phyloP scores from a whole-genome alignment of 2,797 vertebrate species.

The Dendrocincla tyrannina region DNA sequence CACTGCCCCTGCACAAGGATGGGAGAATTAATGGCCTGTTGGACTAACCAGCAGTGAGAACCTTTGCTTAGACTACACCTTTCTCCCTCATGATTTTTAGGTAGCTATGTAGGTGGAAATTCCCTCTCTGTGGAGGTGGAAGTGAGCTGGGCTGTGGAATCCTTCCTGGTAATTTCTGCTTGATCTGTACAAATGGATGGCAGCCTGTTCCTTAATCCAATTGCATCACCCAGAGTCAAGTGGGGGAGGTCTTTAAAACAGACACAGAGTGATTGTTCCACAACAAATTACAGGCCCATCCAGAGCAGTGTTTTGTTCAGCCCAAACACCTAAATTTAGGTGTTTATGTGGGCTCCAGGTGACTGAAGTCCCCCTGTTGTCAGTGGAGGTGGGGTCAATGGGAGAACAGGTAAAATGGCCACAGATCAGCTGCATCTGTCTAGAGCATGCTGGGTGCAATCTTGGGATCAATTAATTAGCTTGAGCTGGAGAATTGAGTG shows the following conservation, averaged over 20 bases:
- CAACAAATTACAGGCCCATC: background rate
- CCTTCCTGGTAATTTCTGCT: background rate
- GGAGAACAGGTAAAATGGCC: background rate
- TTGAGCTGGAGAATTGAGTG: background rate
- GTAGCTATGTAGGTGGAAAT: background rate
- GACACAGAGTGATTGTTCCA: background rate
- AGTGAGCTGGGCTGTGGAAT: background rate
- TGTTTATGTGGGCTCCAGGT: background rate
- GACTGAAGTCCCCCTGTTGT: background rate
- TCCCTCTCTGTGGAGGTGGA: background rate
- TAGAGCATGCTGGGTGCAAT: background rate
- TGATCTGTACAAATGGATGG: background rate
- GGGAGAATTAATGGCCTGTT: background rate
- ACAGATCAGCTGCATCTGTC: background rate
- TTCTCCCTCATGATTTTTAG: background rate
- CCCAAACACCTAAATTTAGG: background rate
- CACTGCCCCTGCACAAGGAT: background rate
- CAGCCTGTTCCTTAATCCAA: background rate
- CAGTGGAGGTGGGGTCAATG: background rate
- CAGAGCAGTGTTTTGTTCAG: background rate
- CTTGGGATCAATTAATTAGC: background rate
- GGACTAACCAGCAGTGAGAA: background rate
- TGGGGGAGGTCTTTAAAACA: background rate
- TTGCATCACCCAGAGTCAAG: background rate
- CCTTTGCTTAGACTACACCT: background rate